A percentile compares a stretch with the other conserved stretches of the same genome.
Evolutionary conservation across 2,113 vertebrate species (phyloP).

Genomic region (Tor tambroides): DNA sequence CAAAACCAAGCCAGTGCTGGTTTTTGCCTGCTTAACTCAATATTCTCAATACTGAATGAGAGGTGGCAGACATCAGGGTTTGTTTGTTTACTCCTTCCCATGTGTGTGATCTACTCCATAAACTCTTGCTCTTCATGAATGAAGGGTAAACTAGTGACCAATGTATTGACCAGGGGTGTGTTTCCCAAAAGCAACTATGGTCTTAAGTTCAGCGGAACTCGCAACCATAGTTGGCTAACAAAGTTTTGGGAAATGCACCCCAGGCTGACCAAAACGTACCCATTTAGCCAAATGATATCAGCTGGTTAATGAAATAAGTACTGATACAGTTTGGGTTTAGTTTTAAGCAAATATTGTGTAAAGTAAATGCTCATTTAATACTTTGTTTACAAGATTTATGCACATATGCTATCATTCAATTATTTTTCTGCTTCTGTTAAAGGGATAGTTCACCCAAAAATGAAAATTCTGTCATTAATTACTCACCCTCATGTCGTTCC

Average conservation of each 20-base stretch:
- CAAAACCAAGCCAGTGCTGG: not conserved
- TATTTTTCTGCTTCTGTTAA: no score
- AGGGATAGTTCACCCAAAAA: no score
- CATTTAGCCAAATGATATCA: not conserved
- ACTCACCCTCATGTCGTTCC: no score
- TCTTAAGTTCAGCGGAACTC: no score
- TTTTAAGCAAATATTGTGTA: not conserved
- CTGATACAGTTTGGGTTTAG: not conserved
- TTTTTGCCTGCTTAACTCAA: slow-evolving; percentile 22
- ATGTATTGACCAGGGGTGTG: not conserved
- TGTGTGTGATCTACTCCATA: not conserved
- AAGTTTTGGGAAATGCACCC: no score
- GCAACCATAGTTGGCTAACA: no score
- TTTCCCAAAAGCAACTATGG: not conserved
- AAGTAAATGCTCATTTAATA: not conserved
- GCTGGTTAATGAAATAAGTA: not conserved
- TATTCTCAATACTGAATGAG: slow-evolving; percentile 14
- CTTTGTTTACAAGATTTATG: not conserved
- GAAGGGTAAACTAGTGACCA: not conserved
- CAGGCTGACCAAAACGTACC: not conserved
- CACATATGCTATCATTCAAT: not conserved
- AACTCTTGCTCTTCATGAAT: not conserved
- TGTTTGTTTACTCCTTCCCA: not conserved
- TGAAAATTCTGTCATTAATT: no score
- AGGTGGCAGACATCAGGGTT: not conserved